Evolutionary conservation across 2,888 invertebrate species (phyloP).

Genomic region (Melanotus villosus): DNA sequence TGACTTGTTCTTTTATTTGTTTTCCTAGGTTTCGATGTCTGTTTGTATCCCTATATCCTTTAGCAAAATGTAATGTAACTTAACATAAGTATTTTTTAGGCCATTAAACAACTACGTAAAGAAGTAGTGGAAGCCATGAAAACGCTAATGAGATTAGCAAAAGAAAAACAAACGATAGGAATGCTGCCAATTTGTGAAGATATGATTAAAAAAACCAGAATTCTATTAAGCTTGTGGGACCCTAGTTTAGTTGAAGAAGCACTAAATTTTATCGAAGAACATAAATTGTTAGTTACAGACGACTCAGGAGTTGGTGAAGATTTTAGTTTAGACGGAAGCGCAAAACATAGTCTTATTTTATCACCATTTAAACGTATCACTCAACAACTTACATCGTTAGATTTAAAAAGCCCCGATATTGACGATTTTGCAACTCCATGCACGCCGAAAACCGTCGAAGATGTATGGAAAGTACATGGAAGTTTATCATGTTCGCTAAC

Average conservation of each 20-base stretch:
- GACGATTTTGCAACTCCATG: slow-evolving; percentile 80
- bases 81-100: no score
- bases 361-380: slow-evolving; percentile 85
- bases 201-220: slow-evolving; percentile 84
- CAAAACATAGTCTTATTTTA: slow-evolving; percentile 65
- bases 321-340: slow-evolving; percentile 60
- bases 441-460: slow-evolving; percentile 75
- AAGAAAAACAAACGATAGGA: slow-evolving; percentile 80
- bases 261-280: slow-evolving; percentile 85
- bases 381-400: slow-evolving; percentile 81
- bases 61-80: no score
- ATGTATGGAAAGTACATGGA: slow-evolving; percentile 72
- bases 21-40: no score
- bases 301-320: slow-evolving; percentile 65
- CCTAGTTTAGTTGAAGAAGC: slow-evolving; percentile 89
- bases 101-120: slow-evolving; percentile 82
- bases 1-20: no score
- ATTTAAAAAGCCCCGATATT: slow-evolving; percentile 80
- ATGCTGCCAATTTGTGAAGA: slow-evolving; percentile 84
- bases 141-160: slow-evolving; percentile 79
- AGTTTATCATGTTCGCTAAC: slow-evolving; percentile 47
- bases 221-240: slow-evolving; percentile 88
- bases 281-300: slow-evolving; percentile 71
- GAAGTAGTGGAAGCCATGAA: slow-evolving; percentile 86
- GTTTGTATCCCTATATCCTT: no score